These are phyloP conservation scores for Hermetia illucens DNA, from an alignment of 1,140 invertebrate species.

Conservation along the genomic window DNA sequence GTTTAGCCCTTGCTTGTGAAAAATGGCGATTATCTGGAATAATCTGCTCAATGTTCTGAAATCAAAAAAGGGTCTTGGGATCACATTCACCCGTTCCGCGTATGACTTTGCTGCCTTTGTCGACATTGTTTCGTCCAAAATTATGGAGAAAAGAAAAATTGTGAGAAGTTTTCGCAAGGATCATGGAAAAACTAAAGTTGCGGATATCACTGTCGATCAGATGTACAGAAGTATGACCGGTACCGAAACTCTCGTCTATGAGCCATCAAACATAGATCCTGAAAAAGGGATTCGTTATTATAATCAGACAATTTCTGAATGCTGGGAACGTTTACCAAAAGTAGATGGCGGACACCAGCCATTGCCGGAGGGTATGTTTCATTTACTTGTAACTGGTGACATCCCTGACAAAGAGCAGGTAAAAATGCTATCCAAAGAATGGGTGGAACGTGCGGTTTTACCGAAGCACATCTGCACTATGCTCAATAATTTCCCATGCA, in stretches of 20 bases:
- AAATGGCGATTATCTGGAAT: neutral
- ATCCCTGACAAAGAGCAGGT: slow-evolving; percentile 70
- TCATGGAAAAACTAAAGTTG: slow-evolving; percentile 70
- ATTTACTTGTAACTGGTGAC: slow-evolving; percentile 81
- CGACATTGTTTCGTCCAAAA: slow-evolving; percentile 67
- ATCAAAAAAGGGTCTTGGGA: neutral
- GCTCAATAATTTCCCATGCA: slow-evolving; percentile 84
- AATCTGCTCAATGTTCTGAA: neutral
- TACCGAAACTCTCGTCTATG: slow-evolving; percentile 84
- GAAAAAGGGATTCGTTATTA: slow-evolving; percentile 90
- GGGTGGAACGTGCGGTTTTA: slow-evolving; percentile 58
- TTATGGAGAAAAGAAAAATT: slow-evolving; percentile 73
- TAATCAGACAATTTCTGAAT: slow-evolving; percentile 83
- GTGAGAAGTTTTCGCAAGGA: slow-evolving; percentile 75
- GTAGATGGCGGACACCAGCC: slow-evolving; percentile 67
- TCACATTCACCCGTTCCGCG: neutral
- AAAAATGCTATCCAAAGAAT: slow-evolving; percentile 71
- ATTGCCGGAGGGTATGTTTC: slow-evolving; percentile 87
- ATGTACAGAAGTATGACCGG: slow-evolving; percentile 95
- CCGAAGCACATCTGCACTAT: slow-evolving; percentile 86
- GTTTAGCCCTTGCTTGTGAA: too few species aligned
- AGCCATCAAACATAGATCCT: slow-evolving; percentile 85
- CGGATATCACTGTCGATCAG: slow-evolving; percentile 89
- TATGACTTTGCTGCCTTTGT: slow-evolving; percentile 37
- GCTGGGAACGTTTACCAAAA: slow-evolving; percentile 74